Conservation (phyloP, 2,797 vertebrate species). For the Onychomys leucogaster region DNA sequence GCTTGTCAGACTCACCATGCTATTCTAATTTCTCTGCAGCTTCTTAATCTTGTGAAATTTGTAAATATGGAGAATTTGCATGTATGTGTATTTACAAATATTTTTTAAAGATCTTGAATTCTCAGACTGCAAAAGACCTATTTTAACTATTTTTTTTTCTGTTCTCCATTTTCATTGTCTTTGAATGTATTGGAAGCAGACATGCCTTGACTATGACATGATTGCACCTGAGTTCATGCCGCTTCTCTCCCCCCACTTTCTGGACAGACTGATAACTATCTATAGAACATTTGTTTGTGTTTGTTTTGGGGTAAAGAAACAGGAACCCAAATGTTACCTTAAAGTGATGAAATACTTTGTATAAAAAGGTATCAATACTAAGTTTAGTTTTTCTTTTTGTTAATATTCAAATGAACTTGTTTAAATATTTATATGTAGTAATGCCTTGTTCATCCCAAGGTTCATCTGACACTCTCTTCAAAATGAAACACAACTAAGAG, state of each 20-base stretch:
- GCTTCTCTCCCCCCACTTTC: not conserved
- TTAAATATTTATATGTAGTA: slow-evolving; percentile 80
- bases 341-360: slow-evolving; percentile 72
- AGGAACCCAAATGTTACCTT: slow-evolving; percentile 77
- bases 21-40: slow-evolving; percentile 81
- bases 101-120: slow-evolving; percentile 81
- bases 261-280: slow-evolving; percentile 66
- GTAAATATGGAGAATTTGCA: slow-evolving; percentile 83
- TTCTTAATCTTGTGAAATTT: slow-evolving; percentile 82
- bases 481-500: slow-evolving; percentile 59
- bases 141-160: slow-evolving; percentile 79
- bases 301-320: slow-evolving; percentile 57
- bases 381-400: slow-evolving; percentile 78
- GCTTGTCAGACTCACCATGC: slow-evolving; percentile 76
- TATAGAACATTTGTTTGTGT: slow-evolving; percentile 73
- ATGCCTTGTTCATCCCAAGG: slow-evolving; percentile 66
- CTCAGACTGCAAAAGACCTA: slow-evolving; percentile 80
- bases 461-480: slow-evolving; percentile 63
- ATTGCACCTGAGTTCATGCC: slow-evolving; percentile 66
- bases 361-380: slow-evolving; percentile 74
- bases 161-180: slow-evolving; percentile 58
- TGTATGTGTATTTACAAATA: slow-evolving; percentile 82
- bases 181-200: slow-evolving; percentile 84
- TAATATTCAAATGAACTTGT: slow-evolving; percentile 77
- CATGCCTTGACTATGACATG: slow-evolving; percentile 79